Conservation (phyloP, 1,140 invertebrate genomes). For the fruit fly (Drosophila melanogaster) region DNA sequence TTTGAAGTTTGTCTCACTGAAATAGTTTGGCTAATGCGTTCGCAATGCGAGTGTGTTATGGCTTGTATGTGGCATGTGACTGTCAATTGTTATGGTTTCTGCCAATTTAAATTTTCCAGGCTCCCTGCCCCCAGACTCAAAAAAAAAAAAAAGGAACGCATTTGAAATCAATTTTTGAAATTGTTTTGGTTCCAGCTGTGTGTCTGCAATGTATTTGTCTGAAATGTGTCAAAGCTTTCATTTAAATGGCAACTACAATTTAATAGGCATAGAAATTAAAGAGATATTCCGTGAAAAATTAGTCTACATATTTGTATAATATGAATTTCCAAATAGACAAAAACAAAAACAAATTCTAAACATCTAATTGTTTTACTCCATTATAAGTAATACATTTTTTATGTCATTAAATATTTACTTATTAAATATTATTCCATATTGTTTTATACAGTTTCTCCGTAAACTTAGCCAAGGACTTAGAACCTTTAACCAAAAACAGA, state of each 20-base stretch:
- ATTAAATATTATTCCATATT: too few species aligned
- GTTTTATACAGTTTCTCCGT: not conserved
- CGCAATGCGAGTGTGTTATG: conserved; percentile 36
- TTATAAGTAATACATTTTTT: too few species aligned
- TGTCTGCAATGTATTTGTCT: conserved; percentile 12
- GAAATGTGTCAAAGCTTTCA: conserved; percentile 43
- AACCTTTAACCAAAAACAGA: conserved; percentile 5
- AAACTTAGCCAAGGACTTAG: not conserved
- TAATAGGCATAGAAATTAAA: conserved; percentile 1
- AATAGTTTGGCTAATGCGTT: conserved; percentile 42
- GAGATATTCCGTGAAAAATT: not conserved
- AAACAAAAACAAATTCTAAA: too few species aligned
- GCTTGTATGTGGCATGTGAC: conserved; percentile 73
- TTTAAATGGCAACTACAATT: conserved; percentile 15
- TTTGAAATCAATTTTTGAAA: conserved; percentile 44
- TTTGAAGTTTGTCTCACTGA: conserved; percentile 40
- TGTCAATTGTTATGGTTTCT: conserved; percentile 71
- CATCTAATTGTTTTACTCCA: too few species aligned
- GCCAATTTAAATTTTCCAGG: conserved; percentile 57
- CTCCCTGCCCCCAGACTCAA: not conserved
- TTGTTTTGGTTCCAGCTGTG: conserved; percentile 32
- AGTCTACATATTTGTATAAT: not conserved
- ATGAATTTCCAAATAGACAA: too few species aligned
- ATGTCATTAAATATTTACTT: too few species aligned
- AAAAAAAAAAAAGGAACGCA: conserved; percentile 3